Base-by-base conservation (phyloP, 92 coral and sea anemone species). In the Galaxea fascicularis region DNA sequence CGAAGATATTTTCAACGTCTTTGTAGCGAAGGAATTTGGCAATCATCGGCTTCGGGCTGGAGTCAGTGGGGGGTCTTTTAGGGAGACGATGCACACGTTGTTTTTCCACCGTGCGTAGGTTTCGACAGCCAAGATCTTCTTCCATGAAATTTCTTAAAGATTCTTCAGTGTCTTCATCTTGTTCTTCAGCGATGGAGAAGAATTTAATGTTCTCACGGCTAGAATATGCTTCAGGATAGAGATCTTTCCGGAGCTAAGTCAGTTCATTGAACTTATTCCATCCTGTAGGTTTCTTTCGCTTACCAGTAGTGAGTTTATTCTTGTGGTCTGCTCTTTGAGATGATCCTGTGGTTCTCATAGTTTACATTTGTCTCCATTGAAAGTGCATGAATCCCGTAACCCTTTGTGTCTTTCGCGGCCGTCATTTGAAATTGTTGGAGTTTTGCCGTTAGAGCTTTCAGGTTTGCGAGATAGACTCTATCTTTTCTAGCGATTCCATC, bases 171-270 rank as follows among this genome's bases (percentile, higher is more conserved):
- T 66, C 45, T 31, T 66, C 72, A 17, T 29, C 72, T 29, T 29
- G 20, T 31, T 28, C 47, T 28, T 66, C 72, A 9, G 47, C 45
- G 41, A 66, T 66, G 45, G 47, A 66, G 16, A 66, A 66, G 72
- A 66, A 28, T 74, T 74, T 59, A 22, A 74, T 52, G 65, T 74
- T 56, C 45, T 74, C 62, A 21, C 45, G 21, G 25, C 65, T 53
- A n/a, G 79, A 74, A n/a, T n/a, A n/a, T n/a, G n/a, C n/a, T n/a
- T n/a, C n/a, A n/a, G n/a, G n/a, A n/a, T n/a, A n/a, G n/a, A 30
- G n/a, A 59, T 51, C 39, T 16, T 28, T 66, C 72, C 45, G 30
- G 16, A 66, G 28, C 28, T 10, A 66, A n/a, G 20, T 66, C 22
- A 66, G 16, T 10, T 27, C 4, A 66, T 4, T 14, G 28, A 17